Evolutionary conservation across 2,797 vertebrate species (phyloP).

Genomic region (Fistularia commersonii): DNA sequence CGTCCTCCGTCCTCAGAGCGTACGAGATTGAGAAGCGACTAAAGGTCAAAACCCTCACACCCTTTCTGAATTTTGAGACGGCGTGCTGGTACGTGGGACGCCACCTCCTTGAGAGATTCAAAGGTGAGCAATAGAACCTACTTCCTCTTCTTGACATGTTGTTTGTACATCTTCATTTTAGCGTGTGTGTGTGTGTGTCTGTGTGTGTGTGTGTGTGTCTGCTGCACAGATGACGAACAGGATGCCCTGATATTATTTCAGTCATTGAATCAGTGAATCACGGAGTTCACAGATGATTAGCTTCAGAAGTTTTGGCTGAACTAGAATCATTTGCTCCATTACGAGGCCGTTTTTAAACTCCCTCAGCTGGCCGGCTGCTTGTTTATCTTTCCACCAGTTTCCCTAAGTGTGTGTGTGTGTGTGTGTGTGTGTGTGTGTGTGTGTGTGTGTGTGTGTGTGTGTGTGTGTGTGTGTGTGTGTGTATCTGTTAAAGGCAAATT

Average conservation of each 20-base stretch:
- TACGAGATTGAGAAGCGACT: slow-evolving; percentile 94
- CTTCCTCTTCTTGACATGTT: slow-evolving; percentile 3
- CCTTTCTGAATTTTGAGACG: slow-evolving; percentile 94
- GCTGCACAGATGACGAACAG: slow-evolving; percentile 74
- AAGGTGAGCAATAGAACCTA: slow-evolving; percentile 75
- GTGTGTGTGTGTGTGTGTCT: slow-evolving; percentile 47
- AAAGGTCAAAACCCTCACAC: slow-evolving; percentile 91
- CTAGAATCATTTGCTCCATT: slow-evolving; percentile 78
- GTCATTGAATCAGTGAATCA: slow-evolving; percentile 73
- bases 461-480: slow-evolving; percentile 17
- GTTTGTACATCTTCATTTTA: slow-evolving; percentile 8
- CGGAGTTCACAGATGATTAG: slow-evolving; percentile 78
- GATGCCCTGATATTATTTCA: slow-evolving; percentile 73
- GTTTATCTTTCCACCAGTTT: slow-evolving; percentile 75
- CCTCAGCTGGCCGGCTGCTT: slow-evolving; percentile 62
- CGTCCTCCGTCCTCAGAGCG: slow-evolving; percentile 74
- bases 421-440: slow-evolving; percentile 20
- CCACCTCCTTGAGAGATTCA: slow-evolving; percentile 91
- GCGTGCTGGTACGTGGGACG: slow-evolving; percentile 97
- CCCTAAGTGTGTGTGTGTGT: slow-evolving; percentile 21
- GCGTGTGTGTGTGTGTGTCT: slow-evolving; percentile 3
- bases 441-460: slow-evolving; percentile 21
- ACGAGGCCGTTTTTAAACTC: slow-evolving; percentile 71
- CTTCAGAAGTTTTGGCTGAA: slow-evolving; percentile 73
- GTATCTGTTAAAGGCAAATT: slow-evolving; percentile 30